A percentile compares a stretch with the other conserved stretches of the same genome.
Evolutionary conservation across 2,888 invertebrate species (phyloP).

Genomic region (Drosophila testacea): DNA sequence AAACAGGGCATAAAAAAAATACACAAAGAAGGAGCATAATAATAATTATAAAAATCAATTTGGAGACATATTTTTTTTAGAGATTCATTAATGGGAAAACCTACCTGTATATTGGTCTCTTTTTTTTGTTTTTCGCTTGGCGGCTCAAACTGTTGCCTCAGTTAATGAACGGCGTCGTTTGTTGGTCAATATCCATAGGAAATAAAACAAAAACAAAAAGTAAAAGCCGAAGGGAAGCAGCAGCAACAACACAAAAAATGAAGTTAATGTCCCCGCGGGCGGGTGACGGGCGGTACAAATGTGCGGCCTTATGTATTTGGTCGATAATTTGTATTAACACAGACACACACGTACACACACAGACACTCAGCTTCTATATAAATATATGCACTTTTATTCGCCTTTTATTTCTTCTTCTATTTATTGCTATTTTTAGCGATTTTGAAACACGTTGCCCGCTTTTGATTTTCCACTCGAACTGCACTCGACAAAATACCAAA

Average conservation of each 20-base stretch:
- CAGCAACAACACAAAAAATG: constrained; percentile 18
- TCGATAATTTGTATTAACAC: constrained; percentile 67
- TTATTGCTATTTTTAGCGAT: constrained; percentile 51
- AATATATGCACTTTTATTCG: constrained; percentile 43
- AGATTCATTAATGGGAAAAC: constrained; percentile 53
- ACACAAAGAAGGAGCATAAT: neutral
- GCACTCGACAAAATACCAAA: constrained; percentile 24
- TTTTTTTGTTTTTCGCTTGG: constrained; percentile 1
- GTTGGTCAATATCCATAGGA: constrained; percentile 68
- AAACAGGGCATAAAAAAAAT: neutral
- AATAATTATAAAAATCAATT: constrained; percentile 12
- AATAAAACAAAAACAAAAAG: constrained; percentile 21
- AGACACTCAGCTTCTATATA: constrained; percentile 13
- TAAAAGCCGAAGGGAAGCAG: constrained; percentile 4
- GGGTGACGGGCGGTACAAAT: constrained; percentile 25
- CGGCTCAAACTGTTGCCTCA: neutral
- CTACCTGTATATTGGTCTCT: constrained; percentile 51
- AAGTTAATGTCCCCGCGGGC: constrained; percentile 53
- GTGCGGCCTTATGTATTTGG: constrained; percentile 65
- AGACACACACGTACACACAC: constrained; percentile 29
- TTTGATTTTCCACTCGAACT: constrained; percentile 34
- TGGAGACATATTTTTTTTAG: constrained; percentile 34
- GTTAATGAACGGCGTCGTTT: constrained; percentile 42
- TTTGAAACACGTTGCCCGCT: constrained; percentile 16
- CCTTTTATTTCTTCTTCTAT: constrained; percentile 13